Conservation (phyloP, 2,888 invertebrate species). For the Lasioglossum lativentre region DNA sequence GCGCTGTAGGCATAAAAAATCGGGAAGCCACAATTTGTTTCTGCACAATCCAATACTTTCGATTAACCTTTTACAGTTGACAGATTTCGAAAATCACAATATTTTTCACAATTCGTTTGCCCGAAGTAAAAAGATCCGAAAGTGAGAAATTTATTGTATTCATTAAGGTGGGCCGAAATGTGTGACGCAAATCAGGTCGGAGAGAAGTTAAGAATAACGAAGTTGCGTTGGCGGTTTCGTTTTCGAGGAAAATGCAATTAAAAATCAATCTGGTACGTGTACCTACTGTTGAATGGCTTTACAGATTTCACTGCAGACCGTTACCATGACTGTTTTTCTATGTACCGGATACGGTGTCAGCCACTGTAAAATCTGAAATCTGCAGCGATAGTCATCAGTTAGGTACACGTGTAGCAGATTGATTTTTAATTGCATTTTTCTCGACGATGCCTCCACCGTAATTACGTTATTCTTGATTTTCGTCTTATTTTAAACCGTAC, state of each 20-base stretch:
- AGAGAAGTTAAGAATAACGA: neutral
- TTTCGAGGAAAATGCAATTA: neutral
- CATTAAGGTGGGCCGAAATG: neutral
- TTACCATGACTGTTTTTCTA: neutral
- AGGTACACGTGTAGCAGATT: neutral
- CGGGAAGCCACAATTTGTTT: too few species aligned
- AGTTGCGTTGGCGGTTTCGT: neutral
- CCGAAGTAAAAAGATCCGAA: neutral
- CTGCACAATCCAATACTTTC: too few species aligned
- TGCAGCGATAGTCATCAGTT: neutral
- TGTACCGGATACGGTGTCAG: neutral
- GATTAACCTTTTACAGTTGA: neutral
- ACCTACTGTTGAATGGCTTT: neutral
- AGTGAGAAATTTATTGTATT: neutral
- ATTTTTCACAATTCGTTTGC: neutral
- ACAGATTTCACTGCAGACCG: slow-evolving; percentile 1
- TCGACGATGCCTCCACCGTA: neutral
- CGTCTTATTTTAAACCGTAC: neutral
- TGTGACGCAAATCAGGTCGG: neutral
- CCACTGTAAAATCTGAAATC: neutral
- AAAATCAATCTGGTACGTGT: slow-evolving; percentile 2
- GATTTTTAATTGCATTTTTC: slow-evolving; percentile 3
- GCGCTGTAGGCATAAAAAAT: too few species aligned
- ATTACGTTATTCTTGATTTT: neutral
- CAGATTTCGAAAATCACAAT: too few species aligned